These are phyloP conservation scores for Panagrolaimus sp. DNA, from an alignment of 1,140 invertebrate genomes.

Conservation along the genomic window DNA sequence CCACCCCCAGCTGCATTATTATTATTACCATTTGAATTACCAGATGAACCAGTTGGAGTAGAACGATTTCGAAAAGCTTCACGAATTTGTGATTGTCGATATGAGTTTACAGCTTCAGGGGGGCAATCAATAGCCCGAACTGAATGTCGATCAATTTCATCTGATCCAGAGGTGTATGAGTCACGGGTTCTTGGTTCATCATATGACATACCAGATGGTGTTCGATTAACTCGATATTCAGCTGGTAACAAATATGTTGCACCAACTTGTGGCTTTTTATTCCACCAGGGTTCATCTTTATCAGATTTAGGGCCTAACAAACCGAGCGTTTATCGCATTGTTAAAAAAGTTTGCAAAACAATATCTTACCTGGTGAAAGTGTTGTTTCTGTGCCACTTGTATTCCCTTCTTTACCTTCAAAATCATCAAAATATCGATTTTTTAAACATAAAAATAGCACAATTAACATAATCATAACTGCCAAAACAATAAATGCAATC, in stretches of 20 bases:
- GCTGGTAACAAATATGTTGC: neutral
- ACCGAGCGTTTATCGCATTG: too few relatives aligned
- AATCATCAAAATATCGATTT: slow-evolving; percentile 18
- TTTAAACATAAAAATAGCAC: slow-evolving; percentile 26
- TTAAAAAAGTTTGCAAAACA: too few relatives aligned
- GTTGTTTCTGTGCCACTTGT: neutral
- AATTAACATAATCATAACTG: slow-evolving; percentile 27
- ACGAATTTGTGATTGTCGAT: neutral
- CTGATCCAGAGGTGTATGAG: neutral
- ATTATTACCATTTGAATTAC: neutral
- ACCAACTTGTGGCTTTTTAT: neutral
- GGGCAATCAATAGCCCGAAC: slow-evolving; percentile 3
- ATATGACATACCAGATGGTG: neutral
- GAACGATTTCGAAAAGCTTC: slow-evolving; percentile 11
- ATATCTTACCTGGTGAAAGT: neutral
- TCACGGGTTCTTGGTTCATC: neutral
- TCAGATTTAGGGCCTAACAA: neutral
- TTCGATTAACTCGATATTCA: slow-evolving; percentile 9
- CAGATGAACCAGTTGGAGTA: neutral
- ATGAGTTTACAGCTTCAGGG: neutral
- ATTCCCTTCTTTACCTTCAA: slow-evolving; percentile 13
- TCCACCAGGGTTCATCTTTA: slow-evolving; percentile 3
- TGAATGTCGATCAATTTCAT: neutral
- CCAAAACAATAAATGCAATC: slow-evolving; percentile 23
- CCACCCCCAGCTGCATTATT: too few relatives aligned